Conservation (phyloP, 35 echinoderm and acorn worm species). For the Patiria miniata region DNA sequence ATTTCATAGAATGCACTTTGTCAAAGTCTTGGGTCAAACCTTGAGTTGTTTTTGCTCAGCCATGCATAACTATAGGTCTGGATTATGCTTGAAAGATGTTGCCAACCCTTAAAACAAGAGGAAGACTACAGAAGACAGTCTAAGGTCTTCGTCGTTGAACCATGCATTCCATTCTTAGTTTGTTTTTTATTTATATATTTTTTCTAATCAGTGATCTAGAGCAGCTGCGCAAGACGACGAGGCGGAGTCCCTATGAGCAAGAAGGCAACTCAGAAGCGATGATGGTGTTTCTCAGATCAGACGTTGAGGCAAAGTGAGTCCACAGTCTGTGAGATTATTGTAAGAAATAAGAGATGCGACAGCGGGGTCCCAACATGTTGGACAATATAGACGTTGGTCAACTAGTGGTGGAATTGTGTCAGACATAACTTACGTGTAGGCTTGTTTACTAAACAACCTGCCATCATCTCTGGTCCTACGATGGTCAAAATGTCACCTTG, state of each 20-base stretch:
- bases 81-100: too few relatives aligned
- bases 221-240: constrained; percentile 68
- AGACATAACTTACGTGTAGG: not conserved
- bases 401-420: not conserved
- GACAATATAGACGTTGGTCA: not conserved
- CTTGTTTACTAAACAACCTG: too few relatives aligned
- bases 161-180: not conserved
- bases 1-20: too few relatives aligned
- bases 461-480: too few relatives aligned
- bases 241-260: constrained; percentile 86
- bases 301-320: constrained; percentile 92
- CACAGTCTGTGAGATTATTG: not conserved
- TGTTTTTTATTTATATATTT: not conserved
- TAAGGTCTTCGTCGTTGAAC: too few relatives aligned
- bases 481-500: too few relatives aligned
- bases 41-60: too few relatives aligned
- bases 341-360: not conserved
- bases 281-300: constrained; percentile 86
- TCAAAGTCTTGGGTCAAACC: too few relatives aligned
- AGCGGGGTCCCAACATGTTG: not conserved
- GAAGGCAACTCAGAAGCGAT: constrained; percentile 58
- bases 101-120: too few relatives aligned
- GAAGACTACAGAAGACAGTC: too few relatives aligned
- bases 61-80: too few relatives aligned
- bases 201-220: constrained; percentile 83